phyloP scores from a whole-genome alignment of 1,140 invertebrate species.

The Drosophila prosaltans region DNA sequence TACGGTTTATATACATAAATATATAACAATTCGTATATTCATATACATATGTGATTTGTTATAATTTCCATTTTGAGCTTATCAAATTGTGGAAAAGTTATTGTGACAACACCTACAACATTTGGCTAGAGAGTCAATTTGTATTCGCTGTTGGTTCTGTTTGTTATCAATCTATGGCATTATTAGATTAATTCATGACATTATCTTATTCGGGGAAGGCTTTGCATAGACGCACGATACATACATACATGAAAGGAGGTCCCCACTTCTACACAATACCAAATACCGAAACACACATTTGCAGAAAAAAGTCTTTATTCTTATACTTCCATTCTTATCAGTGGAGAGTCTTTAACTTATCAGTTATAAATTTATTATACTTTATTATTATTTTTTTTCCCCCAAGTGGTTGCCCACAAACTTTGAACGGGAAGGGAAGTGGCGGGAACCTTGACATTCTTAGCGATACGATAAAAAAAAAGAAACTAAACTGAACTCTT shows the following conservation, averaged over 20 bases:
- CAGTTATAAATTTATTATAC: constrained; percentile 8
- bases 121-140: background rate
- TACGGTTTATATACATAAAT: background rate
- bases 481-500: background rate
- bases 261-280: background rate
- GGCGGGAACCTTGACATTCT: constrained; percentile 4
- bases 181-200: constrained; percentile 1
- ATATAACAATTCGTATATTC: background rate
- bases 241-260: background rate
- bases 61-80: constrained; percentile 4
- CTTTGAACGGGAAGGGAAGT: background rate
- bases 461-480: constrained; percentile 1
- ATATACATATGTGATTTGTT: background rate
- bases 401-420: background rate
- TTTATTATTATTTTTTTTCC: background rate
- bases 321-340: background rate
- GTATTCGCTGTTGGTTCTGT: background rate
- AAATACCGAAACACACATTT: background rate
- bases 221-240: background rate
- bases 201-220: background rate
- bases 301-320: background rate
- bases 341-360: too few relatives aligned
- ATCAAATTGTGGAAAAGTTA: background rate
- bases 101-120: background rate
- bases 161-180: constrained; percentile 3